Evolutionary conservation across 2,797 vertebrate species (phyloP), one percentile per base, ranked within the genome.

Genomic region (Phoxinus dragarum): DNA sequence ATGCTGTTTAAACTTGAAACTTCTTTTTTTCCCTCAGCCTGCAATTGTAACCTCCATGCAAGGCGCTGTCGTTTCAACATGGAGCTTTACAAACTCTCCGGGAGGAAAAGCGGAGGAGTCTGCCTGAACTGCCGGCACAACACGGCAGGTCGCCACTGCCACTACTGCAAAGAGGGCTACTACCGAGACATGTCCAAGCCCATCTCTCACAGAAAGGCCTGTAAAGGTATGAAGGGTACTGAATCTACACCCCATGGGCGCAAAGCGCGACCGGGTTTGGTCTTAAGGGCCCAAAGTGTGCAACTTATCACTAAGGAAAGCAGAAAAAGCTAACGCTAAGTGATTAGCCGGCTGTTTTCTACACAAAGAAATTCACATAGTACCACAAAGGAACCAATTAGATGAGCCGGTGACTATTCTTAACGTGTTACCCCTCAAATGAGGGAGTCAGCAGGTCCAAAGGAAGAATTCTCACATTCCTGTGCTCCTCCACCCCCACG

Each of bases 121-220:
- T 99, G 98, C 91, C 96, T 98, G 87, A 98, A 98, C 93, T 99
- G 98, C 91, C 96, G 98, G 86, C 98, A 99, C 94, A 99, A 98
- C 95, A 98, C 98, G 0, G 98, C 98, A 0, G 98, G 98, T 0
- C 95, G 98, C 34, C 98, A 99, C 93, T 99, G 98, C 92, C 98
- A 99, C 93, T 99, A 98, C 95, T 99, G 98, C 95, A 97, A 96
- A 92, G 98, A 99, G 93, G 98, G 98, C 89, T 99, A 97, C 95
- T 99, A 97, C 95, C 90, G 98, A 0, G 98, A 99, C 94, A 95
- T 98, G 95, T 97, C 96, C 90, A 98, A 98, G 90, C 93, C 97
- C 83, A 98, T 99, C 95, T 96, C 96, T 7, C 97, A 99, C 94
- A 95, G 98, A 90, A 98, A 98, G 81, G 97, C 98, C 91, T 99